Conservation (phyloP, 35 echinoderm and acorn worm species). For the Nesometra sesokonis region DNA sequence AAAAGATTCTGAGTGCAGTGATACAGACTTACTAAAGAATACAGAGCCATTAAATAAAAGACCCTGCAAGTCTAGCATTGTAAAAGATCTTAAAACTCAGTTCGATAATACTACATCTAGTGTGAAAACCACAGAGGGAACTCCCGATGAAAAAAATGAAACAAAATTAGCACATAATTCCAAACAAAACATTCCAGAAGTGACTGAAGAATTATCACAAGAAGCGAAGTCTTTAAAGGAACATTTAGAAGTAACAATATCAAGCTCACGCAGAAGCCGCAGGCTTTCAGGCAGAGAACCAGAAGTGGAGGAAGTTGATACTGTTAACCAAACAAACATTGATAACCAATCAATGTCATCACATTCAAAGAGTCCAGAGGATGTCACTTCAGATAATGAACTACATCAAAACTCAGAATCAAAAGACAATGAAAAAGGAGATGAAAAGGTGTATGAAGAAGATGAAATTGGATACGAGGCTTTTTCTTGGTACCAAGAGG, state of each 20-base stretch:
- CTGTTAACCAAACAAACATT: background rate
- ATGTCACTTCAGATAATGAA: background rate
- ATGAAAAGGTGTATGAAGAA: constrained; percentile 1
- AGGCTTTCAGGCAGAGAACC: background rate
- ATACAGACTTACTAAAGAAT: background rate
- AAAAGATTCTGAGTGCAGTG: background rate
- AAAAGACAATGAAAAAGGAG: background rate
- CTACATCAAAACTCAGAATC: background rate
- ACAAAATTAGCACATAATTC: background rate
- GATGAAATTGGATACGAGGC: constrained; percentile 42
- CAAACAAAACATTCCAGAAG: background rate
- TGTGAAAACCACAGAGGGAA: background rate
- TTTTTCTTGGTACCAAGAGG: constrained; percentile 56
- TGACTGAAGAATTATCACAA: too few relatives aligned
- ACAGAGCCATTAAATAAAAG: background rate
- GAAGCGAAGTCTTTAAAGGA: background rate
- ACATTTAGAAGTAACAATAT: background rate
- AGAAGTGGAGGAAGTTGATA: background rate
- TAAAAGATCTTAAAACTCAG: background rate
- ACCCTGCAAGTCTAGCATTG: background rate
- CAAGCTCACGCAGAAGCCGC: background rate
- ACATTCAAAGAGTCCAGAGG: background rate
- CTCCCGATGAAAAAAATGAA: background rate
- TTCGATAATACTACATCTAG: background rate
- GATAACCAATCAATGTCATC: background rate